Base-by-base conservation (phyloP, 37 sponge, comb jelly and placozoan species). In the Spongia lamella region DNA sequence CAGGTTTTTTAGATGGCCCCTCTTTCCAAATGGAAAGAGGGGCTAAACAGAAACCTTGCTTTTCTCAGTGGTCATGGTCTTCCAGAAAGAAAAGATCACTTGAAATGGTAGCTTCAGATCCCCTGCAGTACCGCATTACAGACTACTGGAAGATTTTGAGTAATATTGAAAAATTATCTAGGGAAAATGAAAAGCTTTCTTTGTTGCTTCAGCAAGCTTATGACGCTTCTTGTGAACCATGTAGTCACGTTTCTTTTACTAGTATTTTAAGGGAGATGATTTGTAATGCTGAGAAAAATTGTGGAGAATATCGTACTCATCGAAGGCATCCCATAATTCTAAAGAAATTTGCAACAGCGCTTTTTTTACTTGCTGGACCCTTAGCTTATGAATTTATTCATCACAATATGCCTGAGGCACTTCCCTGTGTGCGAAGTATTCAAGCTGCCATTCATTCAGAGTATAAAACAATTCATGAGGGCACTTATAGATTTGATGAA, bases 281-380 rank as follows among this genome's bases (percentile, higher is more conserved):
- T n/a, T 36, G 5, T 7, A 80, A 80, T 80, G 73, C 81, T 20
- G 64, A 70, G 25, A 69, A 36, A 29, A 80, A 80, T 70, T 61
- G 63, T 19, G 7, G 35, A 57, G 20, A 38, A 31, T 61, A 57
- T 17, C 70, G 59, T 24, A 22, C 31, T 5, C 60, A 56, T 34
- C 68, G 61, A 61, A n/a, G n/a, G n/a, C n/a, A n/a, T n/a, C n/a
- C n/a, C n/a, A n/a, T 69, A 7, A 63, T n/a, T n/a, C n/a, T n/a
- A n/a, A n/a, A n/a, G n/a, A n/a, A n/a, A n/a, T n/a, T n/a, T n/a
- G n/a, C n/a, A 17, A 73, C 74, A 32, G 27, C 74, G n/a, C 59
- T 73, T 5, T 73, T 56, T 30, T 34, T 73, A 25, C 57, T 57
- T 29, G 20, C 74, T 56, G 74, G 74, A 9, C 74, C 74, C 5